Conservation (phyloP, 2,113 vertebrate genomes). For the Callochromis pleurospilus region DNA sequence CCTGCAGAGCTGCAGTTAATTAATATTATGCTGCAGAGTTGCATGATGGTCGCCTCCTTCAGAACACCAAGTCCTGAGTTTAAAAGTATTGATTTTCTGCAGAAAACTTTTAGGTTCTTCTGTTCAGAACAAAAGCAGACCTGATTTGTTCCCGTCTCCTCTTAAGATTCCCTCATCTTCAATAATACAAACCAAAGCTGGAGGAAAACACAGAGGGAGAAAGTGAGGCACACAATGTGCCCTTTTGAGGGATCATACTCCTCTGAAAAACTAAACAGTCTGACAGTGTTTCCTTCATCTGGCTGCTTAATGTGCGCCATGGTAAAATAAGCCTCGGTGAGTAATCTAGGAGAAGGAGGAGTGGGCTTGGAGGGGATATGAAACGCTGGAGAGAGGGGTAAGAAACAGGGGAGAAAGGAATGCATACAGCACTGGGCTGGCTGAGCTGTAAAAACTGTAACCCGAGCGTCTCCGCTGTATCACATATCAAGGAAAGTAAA, state of each 20-base stretch:
- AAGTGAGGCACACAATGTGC: slow-evolving; percentile 83
- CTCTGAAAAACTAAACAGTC: slow-evolving; percentile 80
- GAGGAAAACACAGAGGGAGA: background rate
- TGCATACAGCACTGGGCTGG: slow-evolving; percentile 94
- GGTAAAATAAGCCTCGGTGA: slow-evolving; percentile 96
- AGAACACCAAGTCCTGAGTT: background rate
- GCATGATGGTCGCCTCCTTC: background rate
- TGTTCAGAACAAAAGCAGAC: background rate
- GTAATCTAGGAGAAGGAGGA: slow-evolving; percentile 79
- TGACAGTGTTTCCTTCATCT: slow-evolving; percentile 94
- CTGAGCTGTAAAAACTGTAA: slow-evolving; percentile 99
- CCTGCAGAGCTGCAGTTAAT: background rate
- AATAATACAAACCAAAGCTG: slow-evolving; percentile 18
- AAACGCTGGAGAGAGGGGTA: slow-evolving; percentile 62
- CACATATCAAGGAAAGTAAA: slow-evolving; percentile 98
- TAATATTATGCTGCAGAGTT: background rate
- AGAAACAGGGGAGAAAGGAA: slow-evolving; percentile 92
- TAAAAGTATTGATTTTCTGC: background rate
- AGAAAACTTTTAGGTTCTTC: background rate
- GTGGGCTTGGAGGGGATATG: slow-evolving; percentile 46
- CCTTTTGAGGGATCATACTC: slow-evolving; percentile 88
- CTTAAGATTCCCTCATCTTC: slow-evolving; percentile 11
- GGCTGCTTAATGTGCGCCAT: slow-evolving; percentile 90
- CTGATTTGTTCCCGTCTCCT: background rate
- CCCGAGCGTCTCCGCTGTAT: slow-evolving; percentile 83